Evolutionary conservation across 2,888 invertebrate genomes (phyloP), one percentile per base, ranked within the genome.

Genomic region (Lobophora halterata): DNA sequence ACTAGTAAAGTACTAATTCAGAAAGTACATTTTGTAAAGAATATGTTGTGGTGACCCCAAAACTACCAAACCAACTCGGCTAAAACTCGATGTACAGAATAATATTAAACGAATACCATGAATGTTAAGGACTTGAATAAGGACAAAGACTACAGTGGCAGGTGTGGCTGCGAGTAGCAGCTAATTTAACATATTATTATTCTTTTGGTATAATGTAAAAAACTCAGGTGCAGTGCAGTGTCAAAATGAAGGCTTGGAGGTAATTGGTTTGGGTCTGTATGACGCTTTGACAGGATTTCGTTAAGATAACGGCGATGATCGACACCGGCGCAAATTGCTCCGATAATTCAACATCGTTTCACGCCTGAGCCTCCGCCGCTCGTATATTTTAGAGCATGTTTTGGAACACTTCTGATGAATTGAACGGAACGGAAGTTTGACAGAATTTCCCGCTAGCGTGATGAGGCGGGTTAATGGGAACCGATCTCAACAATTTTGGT

Each of bases 261-360:
- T 49, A 46, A 45, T 39, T 40, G 46, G 44, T 29, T 44, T 20
- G 35, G 36, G 31, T 49, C 16, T 35, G 48, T 43, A 52, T 52
- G 54, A 58, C 49, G 52, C 44, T 49, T 53, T 50, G 52, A 55
- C 55, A 42, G 52, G 51, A 63, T 58, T 63, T 65, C 55, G 60
- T 64, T 62, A 55, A 61, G 63, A 65, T 63, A 61, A 61, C 48
- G 45, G 25, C 50, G 29, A 41, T 57, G 55, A 64, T 61, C 58
- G 51, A 50, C 51, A 51, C 49, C 46, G 49, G 42, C 52, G 54
- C 52, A 61, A 64, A 64, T 61, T 64, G 61, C 43, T 49, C 46
- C 55, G 48, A 60, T 58, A 56, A 58, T 55, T 59, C 55, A 55
- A 55, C 49, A 43, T 47, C 44, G 50, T 42, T 42, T 47, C 41